Evolutionary conservation across 2,797 vertebrate species (phyloP).

Genomic region (Epinephelus malabaricus): DNA sequence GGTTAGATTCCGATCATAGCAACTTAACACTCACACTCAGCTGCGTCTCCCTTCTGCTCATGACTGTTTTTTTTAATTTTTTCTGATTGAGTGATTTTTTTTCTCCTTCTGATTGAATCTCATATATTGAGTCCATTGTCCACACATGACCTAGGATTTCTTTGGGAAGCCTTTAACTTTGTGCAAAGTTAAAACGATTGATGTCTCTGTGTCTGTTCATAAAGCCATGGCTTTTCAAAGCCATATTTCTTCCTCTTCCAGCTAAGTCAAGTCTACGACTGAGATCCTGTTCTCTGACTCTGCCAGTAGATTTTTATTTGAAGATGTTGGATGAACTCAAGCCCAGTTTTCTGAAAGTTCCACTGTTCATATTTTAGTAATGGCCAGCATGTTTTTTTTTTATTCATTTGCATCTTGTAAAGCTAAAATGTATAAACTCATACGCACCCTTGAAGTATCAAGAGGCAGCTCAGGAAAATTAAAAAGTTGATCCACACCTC

Average conservation of each 20-base stretch:
- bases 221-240: slow-evolving; percentile 17
- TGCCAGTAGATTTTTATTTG: neutral
- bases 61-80: neutral
- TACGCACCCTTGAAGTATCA: neutral
- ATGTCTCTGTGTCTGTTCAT: slow-evolving; percentile 5
- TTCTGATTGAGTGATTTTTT: too few species aligned
- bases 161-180: neutral
- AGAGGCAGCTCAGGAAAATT: too few species aligned
- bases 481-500: neutral
- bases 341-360: neutral
- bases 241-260: neutral
- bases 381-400: neutral
- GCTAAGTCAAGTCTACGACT: neutral
- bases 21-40: neutral
- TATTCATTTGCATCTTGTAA: neutral
- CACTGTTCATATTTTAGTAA: neutral
- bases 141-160: neutral
- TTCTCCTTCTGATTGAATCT: neutral
- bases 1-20: too few species aligned
- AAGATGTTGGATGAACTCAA: neutral
- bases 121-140: neutral
- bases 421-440: neutral
- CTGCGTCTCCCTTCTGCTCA: neutral
- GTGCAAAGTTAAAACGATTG: neutral
- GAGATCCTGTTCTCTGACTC: slow-evolving; percentile 15